phyloP scores from a whole-genome alignment of 2,888 invertebrate species.

The Amphipyra berbera region DNA sequence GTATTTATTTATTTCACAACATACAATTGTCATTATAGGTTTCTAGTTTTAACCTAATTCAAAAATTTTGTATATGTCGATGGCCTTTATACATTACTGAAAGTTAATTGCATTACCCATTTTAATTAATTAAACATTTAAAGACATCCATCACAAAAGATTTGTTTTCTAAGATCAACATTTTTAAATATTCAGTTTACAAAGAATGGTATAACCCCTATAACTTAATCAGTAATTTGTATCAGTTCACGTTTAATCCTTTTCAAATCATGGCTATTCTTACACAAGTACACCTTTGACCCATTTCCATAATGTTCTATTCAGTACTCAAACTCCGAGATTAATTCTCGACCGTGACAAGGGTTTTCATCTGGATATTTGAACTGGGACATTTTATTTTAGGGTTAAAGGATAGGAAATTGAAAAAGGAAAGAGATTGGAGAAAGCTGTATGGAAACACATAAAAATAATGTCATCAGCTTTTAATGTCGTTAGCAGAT shows the following conservation, averaged over 20 bases:
- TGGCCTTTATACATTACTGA: too few relatives aligned
- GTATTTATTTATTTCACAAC: too few relatives aligned
- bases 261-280: constrained; percentile 53
- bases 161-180: too few relatives aligned
- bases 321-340: constrained; percentile 53
- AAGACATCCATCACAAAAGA: background rate
- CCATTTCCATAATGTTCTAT: constrained; percentile 59
- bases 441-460: background rate
- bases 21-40: too few relatives aligned
- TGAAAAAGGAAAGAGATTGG: background rate
- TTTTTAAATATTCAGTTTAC: background rate
- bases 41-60: too few relatives aligned
- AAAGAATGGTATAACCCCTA: constrained; percentile 11
- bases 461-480: too few relatives aligned
- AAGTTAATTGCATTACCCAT: too few relatives aligned
- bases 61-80: too few relatives aligned
- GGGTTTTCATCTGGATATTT: constrained; percentile 59
- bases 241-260: constrained; percentile 48
- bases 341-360: constrained; percentile 59
- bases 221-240: constrained; percentile 46
- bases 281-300: constrained; percentile 60
- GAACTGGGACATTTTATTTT: constrained; percentile 37
- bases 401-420: constrained; percentile 10
- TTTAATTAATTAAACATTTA: too few relatives aligned
- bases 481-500: too few relatives aligned